These are phyloP conservation scores for Macrobrachium nipponense DNA, from an alignment of 1,140 invertebrate species.

Conservation along the genomic window DNA sequence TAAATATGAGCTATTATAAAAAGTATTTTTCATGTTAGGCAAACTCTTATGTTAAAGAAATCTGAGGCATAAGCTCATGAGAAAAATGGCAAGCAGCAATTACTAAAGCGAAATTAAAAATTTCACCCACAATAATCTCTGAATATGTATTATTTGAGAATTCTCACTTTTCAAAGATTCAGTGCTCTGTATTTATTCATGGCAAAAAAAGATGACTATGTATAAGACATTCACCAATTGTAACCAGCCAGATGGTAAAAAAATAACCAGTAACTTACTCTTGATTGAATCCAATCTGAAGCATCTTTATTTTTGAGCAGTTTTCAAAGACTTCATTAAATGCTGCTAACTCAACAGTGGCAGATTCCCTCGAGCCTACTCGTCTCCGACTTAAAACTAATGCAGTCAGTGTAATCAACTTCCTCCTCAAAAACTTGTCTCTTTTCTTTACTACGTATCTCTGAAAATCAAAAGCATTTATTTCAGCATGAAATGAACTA, in stretches of 20 bases:
- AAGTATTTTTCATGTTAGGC: too few relatives aligned
- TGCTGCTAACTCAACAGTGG: constrained; percentile 16
- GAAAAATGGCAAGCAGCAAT: too few relatives aligned
- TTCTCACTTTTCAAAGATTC: too few relatives aligned
- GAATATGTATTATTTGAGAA: too few relatives aligned
- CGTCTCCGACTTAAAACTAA: constrained; percentile 15
- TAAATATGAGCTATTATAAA: too few relatives aligned
- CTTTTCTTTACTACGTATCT: neutral
- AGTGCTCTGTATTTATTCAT: neutral
- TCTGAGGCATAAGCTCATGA: too few relatives aligned
- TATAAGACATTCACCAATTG: neutral
- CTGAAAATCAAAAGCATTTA: neutral
- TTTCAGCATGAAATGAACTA: neutral
- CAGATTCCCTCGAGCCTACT: neutral
- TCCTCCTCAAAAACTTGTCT: neutral
- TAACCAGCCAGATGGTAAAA: neutral
- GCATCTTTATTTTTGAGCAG: constrained; percentile 27
- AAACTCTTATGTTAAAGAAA: too few relatives aligned
- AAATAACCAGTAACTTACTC: neutral
- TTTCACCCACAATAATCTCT: too few relatives aligned
- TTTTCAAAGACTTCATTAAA: constrained; percentile 47
- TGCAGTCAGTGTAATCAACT: neutral
- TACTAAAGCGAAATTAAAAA: too few relatives aligned
- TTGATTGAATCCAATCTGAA: constrained; percentile 44
- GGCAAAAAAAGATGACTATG: neutral